A percentile compares a stretch with the other conserved stretches of the same genome.
Conservation (phyloP, 2,888 invertebrate genomes). For the Perizoma affinitatum region DNA sequence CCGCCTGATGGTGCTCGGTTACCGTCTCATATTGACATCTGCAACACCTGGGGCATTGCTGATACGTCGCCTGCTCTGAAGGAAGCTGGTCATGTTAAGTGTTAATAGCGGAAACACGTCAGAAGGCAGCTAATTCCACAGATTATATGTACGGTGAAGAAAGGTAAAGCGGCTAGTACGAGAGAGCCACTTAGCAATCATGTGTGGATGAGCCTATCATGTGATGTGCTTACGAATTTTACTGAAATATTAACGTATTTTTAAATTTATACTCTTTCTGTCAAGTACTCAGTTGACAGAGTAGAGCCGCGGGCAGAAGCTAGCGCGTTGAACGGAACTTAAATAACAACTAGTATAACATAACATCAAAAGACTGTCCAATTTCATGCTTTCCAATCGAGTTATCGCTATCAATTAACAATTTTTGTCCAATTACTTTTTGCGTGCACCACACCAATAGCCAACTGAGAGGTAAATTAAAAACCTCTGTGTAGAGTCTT, state of each 20-base stretch:
- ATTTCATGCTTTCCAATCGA: slow-evolving; percentile 59
- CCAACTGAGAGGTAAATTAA: slow-evolving; percentile 40
- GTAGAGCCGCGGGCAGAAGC: slow-evolving; percentile 3
- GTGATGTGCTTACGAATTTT: not conserved
- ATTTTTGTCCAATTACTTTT: slow-evolving; percentile 57
- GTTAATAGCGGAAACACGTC: no score
- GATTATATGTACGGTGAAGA: no score
- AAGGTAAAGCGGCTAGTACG: no score
- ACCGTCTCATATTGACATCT: no score
- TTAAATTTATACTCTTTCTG: not conserved
- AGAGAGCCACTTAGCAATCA: no score
- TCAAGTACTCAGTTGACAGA: not conserved
- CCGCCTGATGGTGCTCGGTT: no score
- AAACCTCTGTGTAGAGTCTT: not conserved
- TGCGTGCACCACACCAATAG: slow-evolving; percentile 53
- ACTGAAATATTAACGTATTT: not conserved
- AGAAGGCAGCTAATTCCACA: no score
- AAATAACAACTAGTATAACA: slow-evolving; percentile 41
- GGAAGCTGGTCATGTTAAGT: no score
- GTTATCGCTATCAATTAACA: slow-evolving; percentile 54
- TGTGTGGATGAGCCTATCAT: not conserved
- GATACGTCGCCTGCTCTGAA: no score
- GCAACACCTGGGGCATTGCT: no score
- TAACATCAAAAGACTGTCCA: slow-evolving; percentile 43
- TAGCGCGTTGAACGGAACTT: slow-evolving; percentile 21